phyloP scores from a whole-genome alignment of 1,140 invertebrate genomes.

The Ips nitidus region DNA sequence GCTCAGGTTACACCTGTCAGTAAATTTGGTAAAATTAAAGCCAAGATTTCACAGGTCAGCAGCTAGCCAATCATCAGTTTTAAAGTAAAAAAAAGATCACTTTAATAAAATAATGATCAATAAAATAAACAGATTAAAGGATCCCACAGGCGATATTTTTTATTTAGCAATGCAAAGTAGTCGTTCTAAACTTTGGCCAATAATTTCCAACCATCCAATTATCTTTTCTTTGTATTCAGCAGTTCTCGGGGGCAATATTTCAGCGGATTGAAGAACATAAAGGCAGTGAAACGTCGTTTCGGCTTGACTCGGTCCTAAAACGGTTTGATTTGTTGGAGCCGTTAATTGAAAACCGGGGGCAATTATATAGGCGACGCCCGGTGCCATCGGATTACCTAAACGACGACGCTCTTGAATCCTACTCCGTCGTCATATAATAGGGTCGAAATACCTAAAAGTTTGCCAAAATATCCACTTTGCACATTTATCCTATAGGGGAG shows the following conservation, averaged over 20 bases:
- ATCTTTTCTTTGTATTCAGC: constrained; percentile 50
- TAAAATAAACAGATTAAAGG: too few relatives aligned
- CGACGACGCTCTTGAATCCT: constrained; percentile 22
- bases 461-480: background rate
- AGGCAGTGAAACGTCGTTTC: constrained; percentile 42
- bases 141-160: background rate
- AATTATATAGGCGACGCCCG: constrained; percentile 50
- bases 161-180: constrained; percentile 1
- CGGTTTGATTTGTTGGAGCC: constrained; percentile 56
- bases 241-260: constrained; percentile 51
- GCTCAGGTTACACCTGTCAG: too few relatives aligned
- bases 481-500: too few relatives aligned
- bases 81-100: too few relatives aligned
- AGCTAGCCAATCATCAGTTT: too few relatives aligned
- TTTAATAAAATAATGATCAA: too few relatives aligned
- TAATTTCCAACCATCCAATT: constrained; percentile 53
- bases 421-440: background rate
- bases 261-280: constrained; percentile 52
- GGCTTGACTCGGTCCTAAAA: constrained; percentile 47
- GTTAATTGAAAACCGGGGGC: constrained; percentile 56
- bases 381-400: constrained; percentile 33
- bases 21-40: too few relatives aligned
- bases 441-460: background rate
- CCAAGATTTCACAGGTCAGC: too few relatives aligned
- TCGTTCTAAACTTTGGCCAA: constrained; percentile 11